Percentiles rank a stretch among this genome's conserved stretches.
These are phyloP conservation scores for Rhodophaea formosa DNA, from an alignment of 2,888 invertebrate genomes.

Conservation along the genomic window DNA sequence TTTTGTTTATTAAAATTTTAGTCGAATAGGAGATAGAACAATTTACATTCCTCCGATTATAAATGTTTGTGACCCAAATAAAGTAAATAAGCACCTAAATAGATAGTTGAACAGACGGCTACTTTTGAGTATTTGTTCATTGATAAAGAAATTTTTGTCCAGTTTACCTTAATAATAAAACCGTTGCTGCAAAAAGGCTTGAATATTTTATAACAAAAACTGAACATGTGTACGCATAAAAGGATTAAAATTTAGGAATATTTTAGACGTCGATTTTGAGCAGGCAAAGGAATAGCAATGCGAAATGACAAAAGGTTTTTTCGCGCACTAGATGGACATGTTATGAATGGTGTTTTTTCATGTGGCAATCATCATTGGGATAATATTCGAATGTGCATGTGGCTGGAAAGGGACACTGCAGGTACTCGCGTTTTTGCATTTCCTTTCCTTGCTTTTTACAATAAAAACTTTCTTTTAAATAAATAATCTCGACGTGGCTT, in stretches of 20 bases:
- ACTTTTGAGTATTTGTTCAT: conserved; percentile 4
- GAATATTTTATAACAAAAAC: conserved; percentile 14
- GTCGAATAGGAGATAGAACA: conserved; percentile 13
- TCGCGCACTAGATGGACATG: conserved; percentile 28
- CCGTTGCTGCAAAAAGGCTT: background rate
- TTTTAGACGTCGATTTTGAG: conserved; percentile 35
- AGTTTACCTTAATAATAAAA: background rate
- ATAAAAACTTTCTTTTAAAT: conserved; percentile 82
- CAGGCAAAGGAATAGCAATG: background rate
- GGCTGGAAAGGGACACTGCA: conserved; percentile 75
- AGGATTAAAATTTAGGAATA: conserved; percentile 57
- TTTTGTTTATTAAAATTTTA: conserved; percentile 7
- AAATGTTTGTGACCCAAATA: conserved; percentile 36
- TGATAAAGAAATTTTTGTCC: conserved; percentile 4
- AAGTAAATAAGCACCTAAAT: conserved; percentile 18
- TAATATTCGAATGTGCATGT: conserved; percentile 71
- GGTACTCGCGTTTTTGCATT: conserved; percentile 76
- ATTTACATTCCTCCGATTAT: conserved; percentile 20
- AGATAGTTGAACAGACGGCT: background rate
- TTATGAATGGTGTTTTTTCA: conserved; percentile 49
- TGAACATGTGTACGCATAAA: conserved; percentile 36
- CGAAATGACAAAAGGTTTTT: conserved; percentile 58
- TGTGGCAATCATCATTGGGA: conserved; percentile 55
- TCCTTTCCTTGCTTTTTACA: conserved; percentile 78
- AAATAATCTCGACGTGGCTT: conserved; percentile 76